Evolutionary conservation across 2,888 invertebrate genomes (phyloP).

Genomic region (Torymus texanus): DNA sequence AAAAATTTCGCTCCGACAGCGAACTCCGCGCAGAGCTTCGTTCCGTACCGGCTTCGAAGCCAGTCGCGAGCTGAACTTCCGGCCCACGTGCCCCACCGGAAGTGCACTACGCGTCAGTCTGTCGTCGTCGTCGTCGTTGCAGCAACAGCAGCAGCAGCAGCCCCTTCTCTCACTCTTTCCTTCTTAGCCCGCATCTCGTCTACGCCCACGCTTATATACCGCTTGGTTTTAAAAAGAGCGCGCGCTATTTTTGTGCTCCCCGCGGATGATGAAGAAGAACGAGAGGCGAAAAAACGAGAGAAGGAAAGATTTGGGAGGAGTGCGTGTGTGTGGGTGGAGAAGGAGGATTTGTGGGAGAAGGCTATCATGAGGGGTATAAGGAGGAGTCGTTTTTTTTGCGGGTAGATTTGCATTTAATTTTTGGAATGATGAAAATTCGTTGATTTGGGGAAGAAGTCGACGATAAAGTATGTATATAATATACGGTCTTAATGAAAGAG

Average conservation of each 20-base stretch:
- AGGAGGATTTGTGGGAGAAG: background rate
- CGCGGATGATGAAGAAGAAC: too few relatives aligned
- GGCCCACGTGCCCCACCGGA: conserved; percentile 63
- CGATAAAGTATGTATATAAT: too few relatives aligned
- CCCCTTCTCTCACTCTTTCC: background rate
- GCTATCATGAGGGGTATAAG: background rate
- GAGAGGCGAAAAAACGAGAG: background rate
- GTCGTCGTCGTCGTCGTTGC: conserved; percentile 3
- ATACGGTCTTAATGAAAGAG: too few relatives aligned
- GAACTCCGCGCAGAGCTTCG: too few relatives aligned
- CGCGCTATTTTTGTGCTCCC: conserved; percentile 24
- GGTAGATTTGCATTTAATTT: too few relatives aligned
- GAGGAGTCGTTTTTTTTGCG: too few relatives aligned
- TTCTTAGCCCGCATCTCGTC: conserved; percentile 26
- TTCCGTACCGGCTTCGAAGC: too few relatives aligned
- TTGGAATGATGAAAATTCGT: too few relatives aligned
- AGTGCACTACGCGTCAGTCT: conserved; percentile 55
- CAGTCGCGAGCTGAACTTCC: conserved; percentile 60
- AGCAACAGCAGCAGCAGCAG: background rate
- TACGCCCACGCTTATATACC: background rate
- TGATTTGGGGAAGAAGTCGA: too few relatives aligned
- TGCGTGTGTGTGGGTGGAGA: too few relatives aligned
- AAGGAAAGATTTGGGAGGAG: conserved; percentile 2
- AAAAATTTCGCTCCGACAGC: too few relatives aligned
- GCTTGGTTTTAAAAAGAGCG: background rate